Evolutionary conservation across 2,888 invertebrate genomes (phyloP), one percentile per base, ranked within the genome.

Genomic region (Drosophila limbata): DNA sequence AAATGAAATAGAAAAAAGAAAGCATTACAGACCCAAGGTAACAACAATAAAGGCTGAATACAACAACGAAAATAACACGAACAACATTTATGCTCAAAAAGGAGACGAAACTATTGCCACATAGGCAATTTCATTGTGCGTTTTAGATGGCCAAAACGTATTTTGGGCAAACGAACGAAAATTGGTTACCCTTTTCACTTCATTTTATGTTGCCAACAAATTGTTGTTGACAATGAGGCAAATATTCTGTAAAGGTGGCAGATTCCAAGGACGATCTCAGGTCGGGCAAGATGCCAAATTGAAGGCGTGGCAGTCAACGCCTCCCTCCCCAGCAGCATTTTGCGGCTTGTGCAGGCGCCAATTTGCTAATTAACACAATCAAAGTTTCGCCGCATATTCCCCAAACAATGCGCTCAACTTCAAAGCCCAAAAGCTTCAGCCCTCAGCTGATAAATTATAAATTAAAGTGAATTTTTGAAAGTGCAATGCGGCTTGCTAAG

Each of bases 171-270:
- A 55, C 39, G 37, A 35, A 66, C 47, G 25, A 39, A 80, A 88
- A 88, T 84, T 89, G 84, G 88, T 86, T 88, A 88, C 89, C 84
- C 88, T 84, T 84, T 89, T 84, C 82, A 87, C 61, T 42, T 56
- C 60, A 84, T 73, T 84, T 89, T 88, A 84, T 77, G 80, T 65
- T 60, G 72, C 68, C 66, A 60, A 73, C 62, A 81, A 76, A 74
- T 72, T 81, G 76, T 59, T 76, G 73, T 69, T 78, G 72, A 78
- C 69, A 72, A 56, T 69, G 48, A 33, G 56, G 35, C 44, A 15
- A 51, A 69, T 42, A 6, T 51, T 11, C 11, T 13, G 45, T 37
- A 21, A 33, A n/a, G 10, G n/a, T 31, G 11, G 17, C 13, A 6
- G n/a, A 50, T 45, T 25, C 2, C 9, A 47, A 42, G 19, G 25